Conservation (phyloP, 2,113 vertebrate species). For the Oreamnos americanus region DNA sequence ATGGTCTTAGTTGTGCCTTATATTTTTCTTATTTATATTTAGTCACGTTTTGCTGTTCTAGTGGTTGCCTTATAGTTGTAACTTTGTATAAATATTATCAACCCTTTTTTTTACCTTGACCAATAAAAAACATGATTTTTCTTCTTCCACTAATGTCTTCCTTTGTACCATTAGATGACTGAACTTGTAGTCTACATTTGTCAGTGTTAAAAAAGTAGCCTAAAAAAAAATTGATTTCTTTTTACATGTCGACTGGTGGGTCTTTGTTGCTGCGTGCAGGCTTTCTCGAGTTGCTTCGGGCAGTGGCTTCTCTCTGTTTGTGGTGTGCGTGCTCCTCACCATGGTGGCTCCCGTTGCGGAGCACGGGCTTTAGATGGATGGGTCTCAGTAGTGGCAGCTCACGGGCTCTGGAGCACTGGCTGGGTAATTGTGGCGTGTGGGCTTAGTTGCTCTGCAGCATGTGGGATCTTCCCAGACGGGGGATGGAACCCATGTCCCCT, state of each 20-base stretch:
- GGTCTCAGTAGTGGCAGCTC: neutral
- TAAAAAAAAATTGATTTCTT: neutral
- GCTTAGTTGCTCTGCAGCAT: neutral
- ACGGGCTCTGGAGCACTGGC: neutral
- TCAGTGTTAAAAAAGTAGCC: neutral
- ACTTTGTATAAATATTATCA: neutral
- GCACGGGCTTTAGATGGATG: neutral
- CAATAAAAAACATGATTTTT: neutral
- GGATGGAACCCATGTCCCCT: neutral
- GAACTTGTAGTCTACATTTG: neutral
- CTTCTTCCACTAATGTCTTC: neutral
- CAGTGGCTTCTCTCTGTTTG: neutral
- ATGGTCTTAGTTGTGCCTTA: no score
- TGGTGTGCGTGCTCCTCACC: neutral
- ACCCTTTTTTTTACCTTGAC: neutral
- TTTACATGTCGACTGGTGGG: fast-evolving
- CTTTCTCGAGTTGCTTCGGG: neutral
- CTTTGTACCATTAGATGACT: neutral
- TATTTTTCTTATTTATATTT: neutral
- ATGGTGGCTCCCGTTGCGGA: neutral
- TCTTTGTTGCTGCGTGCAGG: neutral
- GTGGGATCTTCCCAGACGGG: neutral
- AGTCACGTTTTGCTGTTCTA: neutral
- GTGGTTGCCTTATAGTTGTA: neutral
- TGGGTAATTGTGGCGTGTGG: neutral